These are phyloP conservation scores for Conus canariensis DNA, from an alignment of 2,888 invertebrate genomes.

Conservation along the genomic window DNA sequence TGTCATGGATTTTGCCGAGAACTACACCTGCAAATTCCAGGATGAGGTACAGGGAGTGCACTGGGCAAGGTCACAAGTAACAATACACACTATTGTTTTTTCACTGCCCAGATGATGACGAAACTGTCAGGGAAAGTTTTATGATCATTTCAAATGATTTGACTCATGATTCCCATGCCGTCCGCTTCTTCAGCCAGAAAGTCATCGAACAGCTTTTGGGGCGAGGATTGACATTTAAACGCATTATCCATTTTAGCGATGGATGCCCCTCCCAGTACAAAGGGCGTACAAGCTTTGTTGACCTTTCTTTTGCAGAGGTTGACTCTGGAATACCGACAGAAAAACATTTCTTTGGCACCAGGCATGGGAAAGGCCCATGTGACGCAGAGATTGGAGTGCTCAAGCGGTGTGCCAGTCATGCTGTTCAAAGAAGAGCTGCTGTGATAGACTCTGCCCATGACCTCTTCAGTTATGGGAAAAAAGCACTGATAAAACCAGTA, in stretches of 20 bases:
- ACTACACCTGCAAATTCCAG: slow-evolving; percentile 17
- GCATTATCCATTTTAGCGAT: slow-evolving; percentile 26
- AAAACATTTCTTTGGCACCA: slow-evolving; percentile 33
- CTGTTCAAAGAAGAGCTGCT: neutral
- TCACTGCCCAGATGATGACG: neutral
- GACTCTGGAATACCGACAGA: slow-evolving; percentile 14
- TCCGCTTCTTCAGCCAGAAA: neutral
- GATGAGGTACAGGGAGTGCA: slow-evolving; percentile 37
- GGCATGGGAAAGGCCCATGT: slow-evolving; percentile 40
- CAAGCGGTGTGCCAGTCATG: neutral
- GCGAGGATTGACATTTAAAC: neutral
- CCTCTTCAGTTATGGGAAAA: neutral
- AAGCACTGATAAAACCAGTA: no score
- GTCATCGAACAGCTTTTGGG: neutral
- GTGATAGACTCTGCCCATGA: neutral
- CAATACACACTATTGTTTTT: slow-evolving; percentile 33
- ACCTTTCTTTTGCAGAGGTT: neutral
- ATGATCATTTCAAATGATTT: no score
- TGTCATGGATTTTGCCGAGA: neutral
- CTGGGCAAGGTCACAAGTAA: slow-evolving; percentile 25
- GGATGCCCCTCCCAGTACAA: slow-evolving; percentile 30
- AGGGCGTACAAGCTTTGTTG: slow-evolving; percentile 13
- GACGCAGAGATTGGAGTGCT: slow-evolving; percentile 32
- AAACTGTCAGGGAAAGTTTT: no score
- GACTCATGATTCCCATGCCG: slow-evolving; percentile 22